Conservation (phyloP, 2,888 invertebrate species). For the Acrobasis suavella region DNA sequence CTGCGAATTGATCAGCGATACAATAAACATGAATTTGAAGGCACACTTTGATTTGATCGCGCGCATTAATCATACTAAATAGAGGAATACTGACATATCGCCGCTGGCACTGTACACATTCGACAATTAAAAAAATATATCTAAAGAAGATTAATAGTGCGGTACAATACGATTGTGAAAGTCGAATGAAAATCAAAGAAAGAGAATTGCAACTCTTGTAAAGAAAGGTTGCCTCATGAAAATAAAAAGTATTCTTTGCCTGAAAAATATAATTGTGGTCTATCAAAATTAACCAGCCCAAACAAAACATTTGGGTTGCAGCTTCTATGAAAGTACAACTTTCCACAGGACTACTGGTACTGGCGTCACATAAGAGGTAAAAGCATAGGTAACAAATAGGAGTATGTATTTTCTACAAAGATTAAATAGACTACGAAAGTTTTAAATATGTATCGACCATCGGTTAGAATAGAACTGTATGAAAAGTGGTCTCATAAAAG, state of each 20-base stretch:
- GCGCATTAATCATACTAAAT: slow-evolving; percentile 31
- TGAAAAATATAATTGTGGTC: no score
- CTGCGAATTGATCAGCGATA: slow-evolving; percentile 28
- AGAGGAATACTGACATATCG: slow-evolving; percentile 26
- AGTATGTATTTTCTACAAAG: no score
- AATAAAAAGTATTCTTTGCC: not conserved
- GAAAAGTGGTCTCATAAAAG: slow-evolving; percentile 7
- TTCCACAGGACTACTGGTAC: no score
- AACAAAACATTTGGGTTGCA: no score
- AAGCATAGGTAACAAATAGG: no score
- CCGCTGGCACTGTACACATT: slow-evolving; percentile 24
- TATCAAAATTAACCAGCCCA: no score
- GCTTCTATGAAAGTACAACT: no score
- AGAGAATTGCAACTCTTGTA: not conserved
- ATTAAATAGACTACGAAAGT: no score
- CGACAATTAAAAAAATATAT: slow-evolving; percentile 31
- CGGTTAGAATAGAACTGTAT: not conserved
- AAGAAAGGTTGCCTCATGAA: not conserved
- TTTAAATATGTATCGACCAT: not conserved
- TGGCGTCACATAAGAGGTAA: no score
- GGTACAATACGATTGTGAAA: slow-evolving; percentile 7
- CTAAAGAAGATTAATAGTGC: slow-evolving; percentile 24
- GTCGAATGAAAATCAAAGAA: slow-evolving; percentile 3
- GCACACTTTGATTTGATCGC: slow-evolving; percentile 28
- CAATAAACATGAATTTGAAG: slow-evolving; percentile 28